Percentiles rank a stretch among this genome's conserved stretches.
These are phyloP conservation scores for Lacanobia oleracea DNA, from an alignment of 2,888 invertebrate genomes.

Conservation along the genomic window DNA sequence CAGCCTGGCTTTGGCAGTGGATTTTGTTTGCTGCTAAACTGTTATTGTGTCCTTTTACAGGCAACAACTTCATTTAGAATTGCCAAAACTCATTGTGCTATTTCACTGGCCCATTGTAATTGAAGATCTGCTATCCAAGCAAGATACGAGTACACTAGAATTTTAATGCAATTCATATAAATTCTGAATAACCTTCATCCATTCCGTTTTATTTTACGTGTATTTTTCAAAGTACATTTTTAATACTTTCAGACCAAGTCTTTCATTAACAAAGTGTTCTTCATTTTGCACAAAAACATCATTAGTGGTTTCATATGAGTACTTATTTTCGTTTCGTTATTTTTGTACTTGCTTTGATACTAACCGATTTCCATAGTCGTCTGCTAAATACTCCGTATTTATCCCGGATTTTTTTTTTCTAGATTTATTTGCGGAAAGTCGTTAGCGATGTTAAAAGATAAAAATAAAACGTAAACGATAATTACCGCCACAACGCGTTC, in stretches of 20 bases:
- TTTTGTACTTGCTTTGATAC: too few relatives aligned
- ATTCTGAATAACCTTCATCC: not conserved
- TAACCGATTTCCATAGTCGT: not conserved
- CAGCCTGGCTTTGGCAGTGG: conserved; percentile 57
- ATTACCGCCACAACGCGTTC: too few relatives aligned
- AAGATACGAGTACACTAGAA: not conserved
- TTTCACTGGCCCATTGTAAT: not conserved
- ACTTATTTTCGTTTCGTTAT: conserved; percentile 28
- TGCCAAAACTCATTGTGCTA: conserved; percentile 1
- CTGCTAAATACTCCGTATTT: conserved; percentile 4
- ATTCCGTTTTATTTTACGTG: conserved; percentile 12
- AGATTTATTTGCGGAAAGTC: conserved; percentile 24
- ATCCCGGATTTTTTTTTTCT: not conserved
- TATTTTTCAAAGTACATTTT: conserved; percentile 30
- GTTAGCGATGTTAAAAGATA: conserved; percentile 34
- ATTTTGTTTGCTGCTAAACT: conserved; percentile 61
- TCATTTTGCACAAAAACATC: conserved; percentile 55
- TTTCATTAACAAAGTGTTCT: conserved; percentile 60
- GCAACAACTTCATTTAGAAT: conserved; percentile 20
- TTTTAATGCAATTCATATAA: conserved; percentile 7
- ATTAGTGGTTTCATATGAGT: conserved; percentile 45
- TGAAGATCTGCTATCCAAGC: not conserved
- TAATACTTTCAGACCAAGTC: conserved; percentile 29
- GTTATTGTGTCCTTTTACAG: conserved; percentile 57
- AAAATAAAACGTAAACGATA: too few relatives aligned